Conservation (phyloP, 2,113 vertebrate species). For the Myxocyprinus asiaticus region DNA sequence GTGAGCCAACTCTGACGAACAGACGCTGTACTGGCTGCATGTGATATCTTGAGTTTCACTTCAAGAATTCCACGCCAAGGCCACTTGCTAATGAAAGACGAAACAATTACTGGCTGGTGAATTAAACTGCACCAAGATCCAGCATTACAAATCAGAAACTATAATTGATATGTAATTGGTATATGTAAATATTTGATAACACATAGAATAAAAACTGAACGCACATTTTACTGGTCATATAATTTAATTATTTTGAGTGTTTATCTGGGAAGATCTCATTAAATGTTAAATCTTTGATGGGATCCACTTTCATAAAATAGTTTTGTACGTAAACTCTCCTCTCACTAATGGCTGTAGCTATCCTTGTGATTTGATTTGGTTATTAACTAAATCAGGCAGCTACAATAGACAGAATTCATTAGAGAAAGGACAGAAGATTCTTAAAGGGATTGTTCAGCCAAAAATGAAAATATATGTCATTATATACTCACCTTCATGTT, state of each 20-base stretch:
- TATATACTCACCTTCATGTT: too few species aligned
- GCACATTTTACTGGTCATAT: too few species aligned
- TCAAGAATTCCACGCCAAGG: constrained; percentile 15
- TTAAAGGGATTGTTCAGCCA: too few species aligned
- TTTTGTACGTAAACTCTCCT: background rate
- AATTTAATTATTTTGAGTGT: background rate
- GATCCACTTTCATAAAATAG: constrained; percentile 8
- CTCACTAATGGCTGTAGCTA: background rate
- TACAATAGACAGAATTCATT: background rate
- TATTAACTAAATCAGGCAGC: background rate
- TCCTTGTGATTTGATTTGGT: constrained; percentile 28
- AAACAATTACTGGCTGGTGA: background rate
- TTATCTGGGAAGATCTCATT: background rate
- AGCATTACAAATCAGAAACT: background rate
- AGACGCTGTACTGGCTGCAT: constrained; percentile 47
- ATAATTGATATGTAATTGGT: background rate
- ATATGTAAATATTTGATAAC: background rate
- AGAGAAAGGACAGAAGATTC: too few species aligned
- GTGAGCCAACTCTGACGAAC: constrained; percentile 59
- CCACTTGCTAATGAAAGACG: constrained; percentile 36
- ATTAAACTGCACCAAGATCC: background rate
- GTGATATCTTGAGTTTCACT: constrained; percentile 35
- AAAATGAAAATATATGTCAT: too few species aligned
- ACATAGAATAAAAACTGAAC: background rate
- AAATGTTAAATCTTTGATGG: background rate